Conservation (phyloP, 2,888 invertebrate species). For the Bhutanitis thaidina region DNA sequence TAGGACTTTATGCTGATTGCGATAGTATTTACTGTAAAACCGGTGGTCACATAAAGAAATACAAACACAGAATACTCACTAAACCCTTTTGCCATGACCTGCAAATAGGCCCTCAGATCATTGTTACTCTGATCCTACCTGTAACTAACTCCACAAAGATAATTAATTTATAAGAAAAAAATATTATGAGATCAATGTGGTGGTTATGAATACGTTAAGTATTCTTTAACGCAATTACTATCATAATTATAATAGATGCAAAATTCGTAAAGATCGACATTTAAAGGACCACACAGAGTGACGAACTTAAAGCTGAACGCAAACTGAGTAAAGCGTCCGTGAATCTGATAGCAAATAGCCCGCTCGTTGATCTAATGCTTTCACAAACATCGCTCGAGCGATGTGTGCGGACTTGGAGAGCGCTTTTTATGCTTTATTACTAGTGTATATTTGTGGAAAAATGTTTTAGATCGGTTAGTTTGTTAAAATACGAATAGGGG, state of each 20-base stretch:
- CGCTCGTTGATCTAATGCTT: slow-evolving; percentile 58
- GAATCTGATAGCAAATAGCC: slow-evolving; percentile 64
- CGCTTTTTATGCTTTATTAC: slow-evolving; percentile 15
- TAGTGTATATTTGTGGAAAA: neutral
- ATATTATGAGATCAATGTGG: too few species aligned
- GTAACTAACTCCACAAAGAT: too few species aligned
- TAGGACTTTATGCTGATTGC: too few species aligned
- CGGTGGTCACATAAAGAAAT: too few species aligned
- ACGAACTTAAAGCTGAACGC: slow-evolving; percentile 63
- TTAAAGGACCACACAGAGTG: slow-evolving; percentile 58
- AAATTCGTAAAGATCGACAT: slow-evolving; percentile 24
- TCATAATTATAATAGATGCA: slow-evolving; percentile 25
- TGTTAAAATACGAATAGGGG: neutral
- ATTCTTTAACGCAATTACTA: too few species aligned
- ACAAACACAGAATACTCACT: too few species aligned
- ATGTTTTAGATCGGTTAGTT: neutral
- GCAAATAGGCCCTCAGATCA: too few species aligned
- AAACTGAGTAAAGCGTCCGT: slow-evolving; percentile 56
- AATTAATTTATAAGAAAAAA: too few species aligned
- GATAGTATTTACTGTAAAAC: too few species aligned
- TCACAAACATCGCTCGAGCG: slow-evolving; percentile 50
- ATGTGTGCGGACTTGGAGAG: slow-evolving; percentile 23
- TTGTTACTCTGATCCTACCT: too few species aligned
- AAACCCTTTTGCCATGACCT: too few species aligned
- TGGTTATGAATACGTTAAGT: too few species aligned